Conservation (phyloP, 2,797 vertebrate species). For the Acrocephalus scirpaceus region DNA sequence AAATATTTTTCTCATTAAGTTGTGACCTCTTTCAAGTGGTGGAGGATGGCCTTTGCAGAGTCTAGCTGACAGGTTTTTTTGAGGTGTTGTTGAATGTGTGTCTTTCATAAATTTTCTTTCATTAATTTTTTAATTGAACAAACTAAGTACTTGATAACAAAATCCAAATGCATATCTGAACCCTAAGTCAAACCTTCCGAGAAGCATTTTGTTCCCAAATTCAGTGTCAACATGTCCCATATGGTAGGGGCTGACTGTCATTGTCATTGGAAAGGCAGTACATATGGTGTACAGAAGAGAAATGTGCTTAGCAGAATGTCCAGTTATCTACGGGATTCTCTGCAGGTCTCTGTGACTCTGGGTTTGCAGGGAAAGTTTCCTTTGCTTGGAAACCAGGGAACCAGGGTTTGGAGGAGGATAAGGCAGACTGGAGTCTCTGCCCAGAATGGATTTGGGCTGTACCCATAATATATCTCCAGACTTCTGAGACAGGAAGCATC, state of each 20-base stretch:
- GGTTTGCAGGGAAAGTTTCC: neutral
- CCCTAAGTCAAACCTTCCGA: neutral
- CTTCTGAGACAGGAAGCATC: neutral
- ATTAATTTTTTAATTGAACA: neutral
- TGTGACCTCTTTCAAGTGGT: neutral
- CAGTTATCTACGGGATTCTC: neutral
- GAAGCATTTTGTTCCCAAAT: neutral
- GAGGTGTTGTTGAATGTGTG: neutral
- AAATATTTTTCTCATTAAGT: neutral
- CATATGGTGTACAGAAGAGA: neutral
- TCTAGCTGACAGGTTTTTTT: neutral
- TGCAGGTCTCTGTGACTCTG: neutral
- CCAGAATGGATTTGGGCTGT: neutral
- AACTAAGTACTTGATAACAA: neutral
- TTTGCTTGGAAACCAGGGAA: neutral
- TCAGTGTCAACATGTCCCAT: neutral
- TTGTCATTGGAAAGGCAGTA: neutral
- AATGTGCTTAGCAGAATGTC: neutral
- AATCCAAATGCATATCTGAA: neutral
- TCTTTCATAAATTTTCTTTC: neutral
- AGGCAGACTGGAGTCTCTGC: neutral
- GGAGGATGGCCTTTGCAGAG: neutral
- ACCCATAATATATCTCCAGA: neutral
- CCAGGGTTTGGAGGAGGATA: neutral
- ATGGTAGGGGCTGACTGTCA: neutral